Percentiles rank a stretch among this genome's conserved stretches.
phyloP scores from a whole-genome alignment of 2,888 invertebrate genomes.

The Eupithecia dodoneata region DNA sequence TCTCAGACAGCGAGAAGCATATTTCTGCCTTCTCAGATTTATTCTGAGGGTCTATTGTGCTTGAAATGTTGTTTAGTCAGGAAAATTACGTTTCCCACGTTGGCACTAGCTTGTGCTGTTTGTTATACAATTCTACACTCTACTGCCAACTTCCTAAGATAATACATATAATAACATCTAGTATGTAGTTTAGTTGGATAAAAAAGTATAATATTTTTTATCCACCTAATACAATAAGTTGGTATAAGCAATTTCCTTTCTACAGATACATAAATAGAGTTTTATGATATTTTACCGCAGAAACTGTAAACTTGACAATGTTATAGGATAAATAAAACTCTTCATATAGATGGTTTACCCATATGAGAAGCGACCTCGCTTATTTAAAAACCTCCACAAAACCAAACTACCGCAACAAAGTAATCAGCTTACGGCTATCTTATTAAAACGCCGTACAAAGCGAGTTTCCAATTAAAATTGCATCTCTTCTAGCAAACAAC shows the following conservation, averaged over 20 bases:
- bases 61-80: constrained; percentile 23
- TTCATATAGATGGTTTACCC: not conserved
- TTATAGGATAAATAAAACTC: not conserved
- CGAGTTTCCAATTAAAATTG: constrained; percentile 40
- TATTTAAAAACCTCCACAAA: constrained; percentile 11
- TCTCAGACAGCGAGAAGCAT: constrained; percentile 50
- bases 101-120: not conserved
- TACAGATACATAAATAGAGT: not conserved
- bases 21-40: constrained; percentile 52
- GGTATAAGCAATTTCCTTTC: not conserved
- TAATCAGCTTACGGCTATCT: constrained; percentile 36
- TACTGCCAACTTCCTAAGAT: not conserved
- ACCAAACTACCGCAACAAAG: constrained; percentile 21
- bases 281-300: not conserved
- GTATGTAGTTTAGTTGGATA: too few species aligned
- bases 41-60: constrained; percentile 48
- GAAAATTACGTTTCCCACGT: constrained; percentile 7
- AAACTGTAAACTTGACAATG: not conserved
- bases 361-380: not conserved
- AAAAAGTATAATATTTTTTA: too few species aligned
- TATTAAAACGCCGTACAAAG: constrained; percentile 35
- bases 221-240: too few species aligned
- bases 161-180: not conserved
- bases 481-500: constrained; percentile 43
- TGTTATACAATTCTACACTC: not conserved